Percentiles rank a stretch among this genome's conserved stretches.
phyloP scores from a whole-genome alignment of 2,113 vertebrate species.

The Stegastes partitus region DNA sequence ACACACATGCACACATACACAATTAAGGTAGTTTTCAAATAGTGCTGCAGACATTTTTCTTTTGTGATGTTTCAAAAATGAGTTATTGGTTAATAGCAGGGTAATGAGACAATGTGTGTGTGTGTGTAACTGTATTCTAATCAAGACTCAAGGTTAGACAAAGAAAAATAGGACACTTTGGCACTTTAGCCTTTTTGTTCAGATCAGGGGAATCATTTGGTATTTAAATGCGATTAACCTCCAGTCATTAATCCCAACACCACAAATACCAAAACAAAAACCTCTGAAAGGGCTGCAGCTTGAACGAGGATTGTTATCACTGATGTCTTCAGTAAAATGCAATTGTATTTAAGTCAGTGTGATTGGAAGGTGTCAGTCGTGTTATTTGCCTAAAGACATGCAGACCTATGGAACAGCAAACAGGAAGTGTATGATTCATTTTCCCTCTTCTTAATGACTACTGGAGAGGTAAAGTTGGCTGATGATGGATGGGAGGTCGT shows the following conservation, averaged over 20 bases:
- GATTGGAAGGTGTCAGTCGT: not conserved
- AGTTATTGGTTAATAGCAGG: not conserved
- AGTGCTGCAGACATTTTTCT: slow-evolving; percentile 15
- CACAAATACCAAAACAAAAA: not conserved
- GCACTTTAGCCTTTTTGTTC: not conserved
- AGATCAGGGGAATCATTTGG: not conserved
- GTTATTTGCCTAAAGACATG: not conserved
- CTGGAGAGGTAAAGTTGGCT: not conserved
- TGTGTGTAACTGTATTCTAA: slow-evolving; percentile 32
- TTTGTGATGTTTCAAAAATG: slow-evolving; percentile 8
- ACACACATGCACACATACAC: too few species aligned
- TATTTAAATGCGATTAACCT: not conserved
- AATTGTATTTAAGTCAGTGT: not conserved
- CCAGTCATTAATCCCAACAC: not conserved
- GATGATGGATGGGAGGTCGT: slow-evolving; percentile 1
- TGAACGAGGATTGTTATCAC: not conserved
- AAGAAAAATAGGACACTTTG: not conserved
- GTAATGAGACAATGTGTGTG: slow-evolving; percentile 20
- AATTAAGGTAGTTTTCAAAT: slow-evolving; percentile 2
- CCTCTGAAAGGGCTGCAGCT: not conserved
- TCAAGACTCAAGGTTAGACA: slow-evolving; percentile 48
- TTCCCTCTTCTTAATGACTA: not conserved
- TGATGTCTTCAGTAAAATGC: not conserved
- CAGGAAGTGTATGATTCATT: not conserved
- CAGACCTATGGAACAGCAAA: not conserved